Base-by-base conservation (phyloP, 2,797 vertebrate genomes). In the Huso huso region DNA sequence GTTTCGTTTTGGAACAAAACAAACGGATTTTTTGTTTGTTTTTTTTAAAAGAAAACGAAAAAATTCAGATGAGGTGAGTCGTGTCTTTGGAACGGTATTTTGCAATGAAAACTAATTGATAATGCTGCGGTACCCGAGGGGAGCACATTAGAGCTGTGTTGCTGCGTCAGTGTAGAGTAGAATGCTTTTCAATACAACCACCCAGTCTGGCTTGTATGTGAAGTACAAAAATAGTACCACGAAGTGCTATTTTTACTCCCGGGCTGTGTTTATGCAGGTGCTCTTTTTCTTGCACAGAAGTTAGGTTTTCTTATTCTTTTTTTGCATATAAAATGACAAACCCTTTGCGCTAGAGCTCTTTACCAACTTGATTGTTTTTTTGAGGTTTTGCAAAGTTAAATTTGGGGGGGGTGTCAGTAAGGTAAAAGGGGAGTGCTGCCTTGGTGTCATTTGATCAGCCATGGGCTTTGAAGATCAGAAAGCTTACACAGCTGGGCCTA, bases 31-130 rank as follows among this genome's bases (percentile, higher is more conserved):
- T 37, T 37, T 3, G 1, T 37, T 37, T 37, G 23, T 23, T 23
- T 23, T 23, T 23, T 23, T n/a, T n/a, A n/a, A 18, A 37, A 37
- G 23, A 37, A 37, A 37, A 37, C 23, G 23, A 75, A 81, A 68
- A 78, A 78, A 62, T 82, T 77, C 86, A 71, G 76, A 90, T 90
- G 88, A 91, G 89, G 88, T 91, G 83, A 90, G 89, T 88, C 75
- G n/a, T 49, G 67, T 71, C 74, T 9, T 64, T 66, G 70, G 8
- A 68, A 71, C 72, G 71, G 9, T 63, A 75, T 70, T 80, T 77
- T 79, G 52, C 53, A 12, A 37, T 8, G 48, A 51, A 48, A 66
- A 70, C 72, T 70, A 49, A 66, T 66, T 18, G 65, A 72, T 66
- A 83, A 75, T 79, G 70, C 66, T 63, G 50, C 60, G 55, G 62